Percentiles rank a stretch among this genome's conserved stretches.
phyloP scores from a whole-genome alignment of 2,888 invertebrate species.

The Drosophila neoperkinsi region DNA sequence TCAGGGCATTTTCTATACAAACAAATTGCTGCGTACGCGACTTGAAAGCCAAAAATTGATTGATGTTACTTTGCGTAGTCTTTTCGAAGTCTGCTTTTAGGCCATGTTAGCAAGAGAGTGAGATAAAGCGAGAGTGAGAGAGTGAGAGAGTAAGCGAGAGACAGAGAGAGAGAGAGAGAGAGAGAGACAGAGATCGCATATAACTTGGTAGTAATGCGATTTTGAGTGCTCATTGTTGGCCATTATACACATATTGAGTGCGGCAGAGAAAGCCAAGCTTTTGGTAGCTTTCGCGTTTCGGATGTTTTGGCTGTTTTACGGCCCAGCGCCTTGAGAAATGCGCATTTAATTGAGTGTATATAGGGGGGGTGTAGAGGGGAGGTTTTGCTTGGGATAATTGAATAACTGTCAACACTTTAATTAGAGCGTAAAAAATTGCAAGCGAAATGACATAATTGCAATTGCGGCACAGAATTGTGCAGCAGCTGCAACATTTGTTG shows the following conservation, averaged over 20 bases:
- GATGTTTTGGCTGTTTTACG: conserved; percentile 36
- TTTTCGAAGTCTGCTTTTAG: conserved; percentile 60
- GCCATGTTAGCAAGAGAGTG: conserved; percentile 21
- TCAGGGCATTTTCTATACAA: conserved; percentile 71
- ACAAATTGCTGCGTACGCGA: conserved; percentile 80
- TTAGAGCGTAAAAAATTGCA: conserved; percentile 74
- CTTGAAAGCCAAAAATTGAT: conserved; percentile 79
- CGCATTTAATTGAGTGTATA: conserved; percentile 68
- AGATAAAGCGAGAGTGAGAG: neutral
- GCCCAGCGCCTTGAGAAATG: conserved; percentile 61
- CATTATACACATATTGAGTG: conserved; percentile 48
- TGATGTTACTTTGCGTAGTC: conserved; percentile 67
- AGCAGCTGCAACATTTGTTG: conserved; percentile 55
- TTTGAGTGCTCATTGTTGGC: conserved; percentile 78
- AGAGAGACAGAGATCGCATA: neutral
- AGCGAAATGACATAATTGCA: conserved; percentile 46
- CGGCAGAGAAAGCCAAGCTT: conserved; percentile 14
- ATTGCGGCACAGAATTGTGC: conserved; percentile 27
- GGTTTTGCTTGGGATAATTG: conserved; percentile 64
- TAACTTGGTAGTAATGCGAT: conserved; percentile 73
- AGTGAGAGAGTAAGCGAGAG: neutral
- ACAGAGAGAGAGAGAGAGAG: neutral
- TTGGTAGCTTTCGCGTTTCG: conserved; percentile 8
- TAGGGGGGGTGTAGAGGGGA: neutral
- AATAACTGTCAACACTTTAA: conserved; percentile 77